Evolutionary conservation across 2,797 vertebrate genomes (phyloP).

Genomic region (Carapus acus): DNA sequence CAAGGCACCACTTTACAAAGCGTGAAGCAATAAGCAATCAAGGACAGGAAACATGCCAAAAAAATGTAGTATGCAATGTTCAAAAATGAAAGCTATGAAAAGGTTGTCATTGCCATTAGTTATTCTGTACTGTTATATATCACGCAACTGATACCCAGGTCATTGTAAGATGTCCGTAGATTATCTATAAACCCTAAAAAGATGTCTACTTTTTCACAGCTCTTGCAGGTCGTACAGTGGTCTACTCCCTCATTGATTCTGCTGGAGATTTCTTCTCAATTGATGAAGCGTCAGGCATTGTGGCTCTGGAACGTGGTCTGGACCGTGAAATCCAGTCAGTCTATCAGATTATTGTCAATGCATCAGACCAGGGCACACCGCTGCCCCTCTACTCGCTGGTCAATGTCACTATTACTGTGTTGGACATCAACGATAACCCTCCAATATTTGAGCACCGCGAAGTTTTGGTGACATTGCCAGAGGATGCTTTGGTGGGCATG

Average conservation of each 20-base stretch:
- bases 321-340: slow-evolving; percentile 87
- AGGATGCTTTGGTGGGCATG: slow-evolving; percentile 81
- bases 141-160: no score
- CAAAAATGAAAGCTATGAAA: no score
- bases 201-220: slow-evolving; percentile 33
- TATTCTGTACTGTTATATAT: no score
- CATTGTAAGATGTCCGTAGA: no score
- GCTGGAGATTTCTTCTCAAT: slow-evolving; percentile 86
- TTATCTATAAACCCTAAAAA: no score
- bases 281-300: slow-evolving; percentile 83
- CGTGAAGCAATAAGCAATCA: no score
- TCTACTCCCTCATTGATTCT: slow-evolving; percentile 82
- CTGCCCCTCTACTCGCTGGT: slow-evolving; percentile 77
- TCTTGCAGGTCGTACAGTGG: slow-evolving; percentile 85
- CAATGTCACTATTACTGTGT: slow-evolving; percentile 85
- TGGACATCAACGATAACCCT: slow-evolving; percentile 96
- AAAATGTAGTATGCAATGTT: no score
- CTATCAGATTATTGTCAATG: slow-evolving; percentile 82
- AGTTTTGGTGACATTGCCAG: slow-evolving; percentile 84
- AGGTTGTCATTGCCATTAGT: no score
- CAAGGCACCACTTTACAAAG: no score
- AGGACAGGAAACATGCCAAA: no score
- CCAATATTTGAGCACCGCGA: slow-evolving; percentile 93
- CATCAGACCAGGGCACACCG: slow-evolving; percentile 81
- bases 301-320: slow-evolving; percentile 82